These are phyloP conservation scores for Lacerta agilis DNA, from an alignment of 2,797 vertebrate species.

Conservation along the genomic window DNA sequence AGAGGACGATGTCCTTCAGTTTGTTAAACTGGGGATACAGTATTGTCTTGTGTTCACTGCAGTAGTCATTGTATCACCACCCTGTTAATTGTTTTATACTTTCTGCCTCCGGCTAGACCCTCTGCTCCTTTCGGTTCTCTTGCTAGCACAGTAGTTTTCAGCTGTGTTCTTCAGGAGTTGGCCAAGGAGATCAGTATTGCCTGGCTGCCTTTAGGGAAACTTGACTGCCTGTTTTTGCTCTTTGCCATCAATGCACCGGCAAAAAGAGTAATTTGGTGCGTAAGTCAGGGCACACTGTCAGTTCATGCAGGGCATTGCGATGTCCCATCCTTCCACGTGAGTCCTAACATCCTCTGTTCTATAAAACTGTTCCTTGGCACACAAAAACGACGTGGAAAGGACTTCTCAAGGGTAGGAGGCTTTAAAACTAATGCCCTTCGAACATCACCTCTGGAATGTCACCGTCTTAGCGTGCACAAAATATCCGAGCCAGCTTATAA, in stretches of 20 bases:
- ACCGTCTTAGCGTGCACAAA: background rate
- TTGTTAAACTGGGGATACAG: too few species aligned
- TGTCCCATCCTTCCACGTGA: background rate
- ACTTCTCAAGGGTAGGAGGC: too few species aligned
- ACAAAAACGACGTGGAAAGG: too few species aligned
- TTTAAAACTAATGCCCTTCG: background rate
- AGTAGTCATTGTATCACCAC: too few species aligned
- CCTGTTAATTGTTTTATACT: too few species aligned
- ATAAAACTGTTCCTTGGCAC: background rate
- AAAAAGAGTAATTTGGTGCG: background rate
- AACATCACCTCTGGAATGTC: background rate
- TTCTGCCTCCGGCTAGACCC: background rate
- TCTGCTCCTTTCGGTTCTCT: background rate
- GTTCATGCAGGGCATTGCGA: background rate
- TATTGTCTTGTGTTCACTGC: too few species aligned
- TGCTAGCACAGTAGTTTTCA: background rate
- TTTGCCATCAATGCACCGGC: background rate
- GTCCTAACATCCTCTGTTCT: background rate
- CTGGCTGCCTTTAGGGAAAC: background rate
- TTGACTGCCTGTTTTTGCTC: background rate
- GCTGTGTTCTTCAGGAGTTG: background rate
- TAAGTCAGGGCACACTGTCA: background rate
- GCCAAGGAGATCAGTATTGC: background rate
- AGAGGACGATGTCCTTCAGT: too few species aligned
- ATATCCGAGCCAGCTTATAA: too few species aligned